These are phyloP conservation scores for Coregonus clupeaformis DNA, from an alignment of 2,113 vertebrate genomes.

Conservation along the genomic window DNA sequence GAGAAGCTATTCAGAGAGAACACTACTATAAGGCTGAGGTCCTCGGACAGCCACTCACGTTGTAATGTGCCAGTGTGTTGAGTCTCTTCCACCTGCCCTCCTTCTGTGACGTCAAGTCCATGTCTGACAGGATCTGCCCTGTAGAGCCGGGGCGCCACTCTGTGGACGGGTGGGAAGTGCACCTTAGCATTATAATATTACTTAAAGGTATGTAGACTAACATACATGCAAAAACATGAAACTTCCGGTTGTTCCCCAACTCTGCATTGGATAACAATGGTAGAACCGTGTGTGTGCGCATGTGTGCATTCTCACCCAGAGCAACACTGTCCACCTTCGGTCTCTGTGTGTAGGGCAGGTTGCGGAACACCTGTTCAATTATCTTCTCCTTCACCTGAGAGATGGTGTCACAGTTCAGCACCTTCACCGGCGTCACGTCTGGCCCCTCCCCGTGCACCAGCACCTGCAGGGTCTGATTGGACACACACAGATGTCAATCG, in stretches of 20 bases:
- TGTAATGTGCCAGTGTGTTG: constrained; percentile 97
- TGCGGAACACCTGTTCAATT: constrained; percentile 94
- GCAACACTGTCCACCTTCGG: constrained; percentile 89
- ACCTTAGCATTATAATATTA: not conserved
- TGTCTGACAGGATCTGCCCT: constrained; percentile 93
- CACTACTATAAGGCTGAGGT: not conserved
- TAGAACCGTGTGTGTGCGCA: not conserved
- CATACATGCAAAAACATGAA: no score
- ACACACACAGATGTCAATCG: constrained; percentile 24
- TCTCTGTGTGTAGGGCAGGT: constrained; percentile 87
- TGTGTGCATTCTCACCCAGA: constrained; percentile 76
- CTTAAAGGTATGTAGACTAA: not conserved
- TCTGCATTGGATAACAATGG: not conserved
- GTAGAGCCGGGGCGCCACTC: constrained; percentile 98
- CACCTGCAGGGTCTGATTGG: constrained; percentile 87
- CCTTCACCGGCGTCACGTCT: constrained; percentile 88
- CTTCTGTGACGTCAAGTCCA: constrained; percentile 94
- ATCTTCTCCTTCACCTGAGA: constrained; percentile 98
- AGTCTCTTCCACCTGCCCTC: constrained; percentile 92
- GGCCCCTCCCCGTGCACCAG: constrained; percentile 88
- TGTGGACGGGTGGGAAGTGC: constrained; percentile 51
- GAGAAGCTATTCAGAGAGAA: not conserved
- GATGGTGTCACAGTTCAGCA: constrained; percentile 95
- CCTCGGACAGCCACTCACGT: constrained; percentile 77
- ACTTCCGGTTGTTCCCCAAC: not conserved